These are phyloP conservation scores for Dermochelys coriacea DNA, from an alignment of 2,797 vertebrate genomes.

Conservation along the genomic window DNA sequence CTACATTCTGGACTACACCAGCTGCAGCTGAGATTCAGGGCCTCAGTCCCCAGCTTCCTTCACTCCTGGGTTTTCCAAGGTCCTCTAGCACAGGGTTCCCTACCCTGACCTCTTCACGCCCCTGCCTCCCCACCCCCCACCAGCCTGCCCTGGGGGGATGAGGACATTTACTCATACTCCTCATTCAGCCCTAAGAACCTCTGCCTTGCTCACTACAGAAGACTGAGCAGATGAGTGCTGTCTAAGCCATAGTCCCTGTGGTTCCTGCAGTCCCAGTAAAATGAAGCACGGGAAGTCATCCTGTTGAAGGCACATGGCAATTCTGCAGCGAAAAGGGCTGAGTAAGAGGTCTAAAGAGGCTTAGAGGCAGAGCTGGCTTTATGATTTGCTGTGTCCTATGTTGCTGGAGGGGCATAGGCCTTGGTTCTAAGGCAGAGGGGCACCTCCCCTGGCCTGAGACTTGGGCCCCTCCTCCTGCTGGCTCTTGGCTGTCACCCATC, in stretches of 20 bases:
- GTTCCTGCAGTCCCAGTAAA: background rate
- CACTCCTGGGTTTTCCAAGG: background rate
- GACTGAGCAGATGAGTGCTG: background rate
- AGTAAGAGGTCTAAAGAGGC: background rate
- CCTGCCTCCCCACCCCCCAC: too few species aligned
- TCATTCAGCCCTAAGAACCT: background rate
- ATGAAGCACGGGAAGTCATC: background rate
- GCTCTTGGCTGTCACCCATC: background rate
- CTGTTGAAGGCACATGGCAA: background rate
- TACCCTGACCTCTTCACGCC: background rate
- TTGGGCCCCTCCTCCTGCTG: background rate
- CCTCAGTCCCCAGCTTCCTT: background rate
- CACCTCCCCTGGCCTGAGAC: background rate
- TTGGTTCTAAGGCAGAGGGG: background rate
- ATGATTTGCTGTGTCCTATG: background rate
- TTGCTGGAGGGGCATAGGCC: background rate
- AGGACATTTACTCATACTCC: background rate
- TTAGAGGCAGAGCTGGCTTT: background rate
- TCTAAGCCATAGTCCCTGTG: background rate
- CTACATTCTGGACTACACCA: background rate
- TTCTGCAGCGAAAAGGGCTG: background rate
- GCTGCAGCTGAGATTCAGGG: background rate
- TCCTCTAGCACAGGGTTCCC: background rate
- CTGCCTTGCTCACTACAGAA: background rate
- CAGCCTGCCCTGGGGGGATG: background rate